These are phyloP conservation scores for Protobothrops mucrosquamatus DNA, from an alignment of 2,113 vertebrate species.

Conservation along the genomic window DNA sequence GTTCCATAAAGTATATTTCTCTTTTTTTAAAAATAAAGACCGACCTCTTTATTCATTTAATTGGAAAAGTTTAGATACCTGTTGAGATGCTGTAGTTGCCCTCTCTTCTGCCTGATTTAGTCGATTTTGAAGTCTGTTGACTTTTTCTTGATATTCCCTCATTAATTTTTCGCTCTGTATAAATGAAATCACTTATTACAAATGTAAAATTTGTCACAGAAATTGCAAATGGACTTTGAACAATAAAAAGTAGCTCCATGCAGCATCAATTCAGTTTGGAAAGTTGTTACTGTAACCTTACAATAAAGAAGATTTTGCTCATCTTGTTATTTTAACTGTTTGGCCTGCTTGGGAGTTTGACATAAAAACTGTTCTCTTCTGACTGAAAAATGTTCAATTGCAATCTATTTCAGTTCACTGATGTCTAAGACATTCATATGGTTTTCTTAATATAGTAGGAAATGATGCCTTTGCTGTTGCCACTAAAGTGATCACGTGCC, in stretches of 20 bases:
- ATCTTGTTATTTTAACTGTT: background rate
- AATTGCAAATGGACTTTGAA: background rate
- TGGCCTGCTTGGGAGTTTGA: background rate
- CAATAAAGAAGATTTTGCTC: background rate
- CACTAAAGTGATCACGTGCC: background rate
- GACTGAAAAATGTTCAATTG: background rate
- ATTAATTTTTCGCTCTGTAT: constrained; percentile 82
- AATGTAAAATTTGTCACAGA: constrained; percentile 33
- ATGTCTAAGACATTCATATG: background rate
- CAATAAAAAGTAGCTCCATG: background rate
- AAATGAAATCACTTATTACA: constrained; percentile 46
- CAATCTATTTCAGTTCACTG: background rate
- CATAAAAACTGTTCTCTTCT: background rate
- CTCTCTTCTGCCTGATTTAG: constrained; percentile 86
- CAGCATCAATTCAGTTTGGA: background rate
- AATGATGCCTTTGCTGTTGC: background rate
- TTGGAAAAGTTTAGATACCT: constrained; percentile 70
- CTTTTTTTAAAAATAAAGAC: background rate
- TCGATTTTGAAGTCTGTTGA: constrained; percentile 79
- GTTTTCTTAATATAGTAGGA: background rate
- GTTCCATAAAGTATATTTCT: background rate
- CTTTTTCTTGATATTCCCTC: constrained; percentile 81
- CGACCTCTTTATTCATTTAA: background rate
- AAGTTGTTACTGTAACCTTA: background rate
- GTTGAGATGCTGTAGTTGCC: constrained; percentile 78